Evolutionary conservation across 2,888 invertebrate genomes (phyloP), one percentile per base, ranked within the genome.

Genomic region (Cabera pusaria): DNA sequence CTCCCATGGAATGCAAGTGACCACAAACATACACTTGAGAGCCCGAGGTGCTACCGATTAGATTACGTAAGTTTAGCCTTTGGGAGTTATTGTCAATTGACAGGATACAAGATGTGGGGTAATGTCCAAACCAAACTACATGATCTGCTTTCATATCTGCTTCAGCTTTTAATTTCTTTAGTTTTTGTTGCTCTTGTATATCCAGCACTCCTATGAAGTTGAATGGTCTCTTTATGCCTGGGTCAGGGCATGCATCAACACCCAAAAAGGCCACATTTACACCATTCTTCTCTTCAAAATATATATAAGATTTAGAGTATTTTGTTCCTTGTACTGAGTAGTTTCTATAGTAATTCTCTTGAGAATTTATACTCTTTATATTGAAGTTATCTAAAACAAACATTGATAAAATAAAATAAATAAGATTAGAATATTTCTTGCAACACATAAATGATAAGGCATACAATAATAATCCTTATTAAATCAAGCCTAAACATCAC

Each of bases 41-140:
- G 32, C 90, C 90, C 23, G 79, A 76, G 49, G 90, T 89, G 44
- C 87, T 88, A 6, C 93, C 93, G 52, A 93, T 91, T 17, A 93
- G 60, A 21, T 90, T 69, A 22, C 93, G 78, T 6, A 93, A 56
- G 37, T 89, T 73, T n/a, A 88, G 66, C 50, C 76, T 77, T 12
- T 91, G 83, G 1, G 86, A 73, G 25, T 80, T 74, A 34, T 79
- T 83, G 33, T 90, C 85, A 5, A 92, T 77, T 1, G 93, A 85
- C 20, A 96, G 76, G 56, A 97, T 95, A 55, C 95, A 94, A 2
- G 97, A 97, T 8, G 97, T 96, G 1, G 98, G 97, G 79, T 97
- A 97, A 75, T 98, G 98, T 1, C 96, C 97, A 83, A 97, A 97
- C 92, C 90, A 90, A 41, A 83, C 58, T 33, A 87, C 73, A 52